Evolutionary conservation across 2,113 vertebrate species (phyloP), one percentile per base, ranked within the genome.

Genomic region (Pitta sordida): DNA sequence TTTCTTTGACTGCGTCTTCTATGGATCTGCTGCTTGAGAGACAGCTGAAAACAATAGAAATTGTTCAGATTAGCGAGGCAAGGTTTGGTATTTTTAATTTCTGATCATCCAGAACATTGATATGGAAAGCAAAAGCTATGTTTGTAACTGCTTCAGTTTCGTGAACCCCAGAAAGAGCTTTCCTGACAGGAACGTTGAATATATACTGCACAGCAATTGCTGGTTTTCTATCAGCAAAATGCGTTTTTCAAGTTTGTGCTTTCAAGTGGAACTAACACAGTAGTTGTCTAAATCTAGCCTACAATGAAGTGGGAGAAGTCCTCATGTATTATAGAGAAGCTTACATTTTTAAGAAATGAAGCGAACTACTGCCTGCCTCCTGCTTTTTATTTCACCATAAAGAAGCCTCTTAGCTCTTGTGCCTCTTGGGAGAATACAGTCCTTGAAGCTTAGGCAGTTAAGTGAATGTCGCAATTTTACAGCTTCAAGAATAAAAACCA

Each of bases 11-110:
- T 71, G 87, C 11, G 82, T 90, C 88, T 91, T 80, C 90, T 85
- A 15, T 1, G 34, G 53, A 7, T 0, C 37, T 88, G 84, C 11
- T 78, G 26, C 32, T 49, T 78, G 83, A 94, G 11, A 62, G 55
- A 0, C 0, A 98, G 79, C 98, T 98, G 89, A 60, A 95, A 94
- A 81, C 69, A 88, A 81, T 3, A 10, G 58, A 83, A 80, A 88
- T 85, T 23, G 83, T 5, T 76, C 23, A 88, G n/a, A 37, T 85
- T 36, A 97, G 46, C 52, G 36, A 64, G 15, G 60, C 55, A 88
- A n/a, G 5, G 23, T 12, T 79, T 41, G 6, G 14, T 68, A 26
- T 48, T 53, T 86, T 86, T 86, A 15, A 65, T 46, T 73, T 79
- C 16, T 63, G 16, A 56, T 68, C 29, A 73, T 63, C 24, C 46